Conservation (phyloP, 2,797 vertebrate genomes). For the Erethizon dorsatum region DNA sequence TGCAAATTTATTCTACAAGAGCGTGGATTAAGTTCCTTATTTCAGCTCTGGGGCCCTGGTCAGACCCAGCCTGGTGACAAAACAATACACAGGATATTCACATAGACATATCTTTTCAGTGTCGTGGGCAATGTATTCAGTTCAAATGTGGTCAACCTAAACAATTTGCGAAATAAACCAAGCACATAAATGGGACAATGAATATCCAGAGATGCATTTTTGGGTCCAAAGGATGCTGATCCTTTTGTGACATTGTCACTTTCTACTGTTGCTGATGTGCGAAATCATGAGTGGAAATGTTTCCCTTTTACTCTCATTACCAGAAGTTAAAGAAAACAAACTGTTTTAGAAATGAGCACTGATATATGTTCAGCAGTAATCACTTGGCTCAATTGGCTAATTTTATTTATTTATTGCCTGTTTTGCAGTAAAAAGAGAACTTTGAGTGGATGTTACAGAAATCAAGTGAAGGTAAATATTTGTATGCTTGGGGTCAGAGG, state of each 20-base stretch:
- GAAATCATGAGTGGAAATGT: not conserved
- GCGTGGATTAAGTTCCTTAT: not conserved
- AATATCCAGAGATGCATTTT: not conserved
- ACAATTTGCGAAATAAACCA: not conserved
- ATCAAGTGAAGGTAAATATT: constrained; percentile 10
- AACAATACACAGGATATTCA: not conserved
- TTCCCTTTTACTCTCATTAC: not conserved
- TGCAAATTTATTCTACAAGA: not conserved
- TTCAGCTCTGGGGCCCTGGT: not conserved
- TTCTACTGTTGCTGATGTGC: not conserved
- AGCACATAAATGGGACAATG: not conserved
- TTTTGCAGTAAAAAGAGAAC: constrained; percentile 17
- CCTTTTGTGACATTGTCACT: not conserved
- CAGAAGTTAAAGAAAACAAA: constrained; percentile 6
- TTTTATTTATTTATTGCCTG: not conserved
- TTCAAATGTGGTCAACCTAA: not conserved
- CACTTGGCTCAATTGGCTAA: not conserved
- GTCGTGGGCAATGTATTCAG: not conserved
- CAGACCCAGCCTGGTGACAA: not conserved
- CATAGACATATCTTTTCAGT: not conserved
- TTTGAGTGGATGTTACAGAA: not conserved
- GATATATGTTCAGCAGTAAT: not conserved
- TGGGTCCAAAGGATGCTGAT: not conserved
- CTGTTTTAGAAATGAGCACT: not conserved
- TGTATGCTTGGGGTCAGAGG: not conserved